Conservation (phyloP, 1,140 invertebrate species). For the Lepidurus apus region DNA sequence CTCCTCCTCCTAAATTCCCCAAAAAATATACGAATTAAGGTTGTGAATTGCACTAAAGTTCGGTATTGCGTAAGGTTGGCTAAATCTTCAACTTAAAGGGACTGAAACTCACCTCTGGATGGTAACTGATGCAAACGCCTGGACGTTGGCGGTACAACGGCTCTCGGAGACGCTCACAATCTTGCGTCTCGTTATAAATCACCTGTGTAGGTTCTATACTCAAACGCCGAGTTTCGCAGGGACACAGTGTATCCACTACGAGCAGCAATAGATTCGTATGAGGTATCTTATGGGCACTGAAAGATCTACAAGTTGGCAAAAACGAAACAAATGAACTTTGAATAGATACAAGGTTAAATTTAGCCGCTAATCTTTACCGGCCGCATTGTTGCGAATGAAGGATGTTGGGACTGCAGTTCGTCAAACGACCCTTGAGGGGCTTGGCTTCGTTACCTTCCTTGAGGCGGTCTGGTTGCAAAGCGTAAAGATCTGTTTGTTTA, state of each 20-base stretch:
- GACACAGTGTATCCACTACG: conserved; percentile 82
- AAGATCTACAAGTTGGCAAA: conserved; percentile 60
- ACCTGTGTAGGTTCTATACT: conserved; percentile 73
- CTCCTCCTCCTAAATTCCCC: conserved; percentile 56
- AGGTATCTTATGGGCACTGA: conserved; percentile 86
- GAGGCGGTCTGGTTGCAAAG: conserved; percentile 70
- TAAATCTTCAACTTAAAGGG: neutral
- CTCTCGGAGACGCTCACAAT: conserved; percentile 56
- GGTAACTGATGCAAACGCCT: conserved; percentile 74
- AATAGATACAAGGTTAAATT: conserved; percentile 19
- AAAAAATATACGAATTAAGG: conserved; percentile 21
- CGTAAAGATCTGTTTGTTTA: conserved; percentile 78
- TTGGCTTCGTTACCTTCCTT: conserved; percentile 68
- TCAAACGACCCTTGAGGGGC: conserved; percentile 78
- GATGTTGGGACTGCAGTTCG: conserved; percentile 76
- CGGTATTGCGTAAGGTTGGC: neutral
- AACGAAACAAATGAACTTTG: neutral
- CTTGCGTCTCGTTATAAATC: conserved; percentile 51
- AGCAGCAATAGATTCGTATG: conserved; percentile 84
- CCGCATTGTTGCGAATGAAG: conserved; percentile 54
- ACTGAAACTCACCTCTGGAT: conserved; percentile 64
- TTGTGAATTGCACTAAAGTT: neutral
- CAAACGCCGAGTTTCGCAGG: conserved; percentile 75
- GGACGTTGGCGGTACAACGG: conserved; percentile 58
- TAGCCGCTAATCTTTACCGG: conserved; percentile 53